Evolutionary conservation across 2,888 invertebrate species (phyloP).

Genomic region (Pheosia gnoma): DNA sequence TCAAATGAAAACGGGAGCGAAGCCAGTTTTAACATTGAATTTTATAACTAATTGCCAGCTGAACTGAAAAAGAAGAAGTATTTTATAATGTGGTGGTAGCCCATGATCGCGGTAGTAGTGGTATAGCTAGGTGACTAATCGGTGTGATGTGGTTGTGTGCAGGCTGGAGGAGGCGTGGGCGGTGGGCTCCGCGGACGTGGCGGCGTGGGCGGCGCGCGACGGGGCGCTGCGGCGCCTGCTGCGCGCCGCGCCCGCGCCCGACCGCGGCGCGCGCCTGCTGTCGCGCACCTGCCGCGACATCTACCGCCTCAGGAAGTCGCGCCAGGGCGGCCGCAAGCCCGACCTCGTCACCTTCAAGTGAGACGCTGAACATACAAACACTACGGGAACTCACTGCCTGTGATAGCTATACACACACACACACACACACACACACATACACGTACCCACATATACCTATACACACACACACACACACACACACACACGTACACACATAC

Average conservation of each 20-base stretch:
- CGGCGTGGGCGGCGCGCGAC: conserved; percentile 94
- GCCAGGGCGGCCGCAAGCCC: conserved; percentile 94
- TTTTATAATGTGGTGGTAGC: too few species aligned
- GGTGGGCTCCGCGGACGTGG: conserved; percentile 91
- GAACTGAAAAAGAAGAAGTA: too few species aligned
- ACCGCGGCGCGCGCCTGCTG: conserved; percentile 91
- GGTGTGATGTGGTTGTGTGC: conserved; percentile 6
- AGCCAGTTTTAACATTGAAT: too few species aligned
- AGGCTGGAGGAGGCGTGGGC: conserved; percentile 93
- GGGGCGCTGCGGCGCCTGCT: conserved; percentile 91
- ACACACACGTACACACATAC: too few species aligned
- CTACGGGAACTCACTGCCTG: too few species aligned
- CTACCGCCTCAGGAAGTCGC: conserved; percentile 93
- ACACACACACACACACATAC: too few species aligned
- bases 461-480: too few species aligned
- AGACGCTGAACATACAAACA: conserved; percentile 17
- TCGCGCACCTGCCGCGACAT: conserved; percentile 96
- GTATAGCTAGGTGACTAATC: background rate
- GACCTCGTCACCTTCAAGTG: conserved; percentile 91
- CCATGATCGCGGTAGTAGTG: too few species aligned
- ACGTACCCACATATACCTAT: too few species aligned
- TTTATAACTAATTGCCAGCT: too few species aligned
- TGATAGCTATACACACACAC: too few species aligned
- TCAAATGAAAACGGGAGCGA: too few species aligned
- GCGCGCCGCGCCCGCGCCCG: conserved; percentile 84